Percentiles rank a stretch among this genome's conserved stretches.
These are phyloP conservation scores for Pluvialis apricaria DNA, from an alignment of 2,113 vertebrate species.

Conservation along the genomic window DNA sequence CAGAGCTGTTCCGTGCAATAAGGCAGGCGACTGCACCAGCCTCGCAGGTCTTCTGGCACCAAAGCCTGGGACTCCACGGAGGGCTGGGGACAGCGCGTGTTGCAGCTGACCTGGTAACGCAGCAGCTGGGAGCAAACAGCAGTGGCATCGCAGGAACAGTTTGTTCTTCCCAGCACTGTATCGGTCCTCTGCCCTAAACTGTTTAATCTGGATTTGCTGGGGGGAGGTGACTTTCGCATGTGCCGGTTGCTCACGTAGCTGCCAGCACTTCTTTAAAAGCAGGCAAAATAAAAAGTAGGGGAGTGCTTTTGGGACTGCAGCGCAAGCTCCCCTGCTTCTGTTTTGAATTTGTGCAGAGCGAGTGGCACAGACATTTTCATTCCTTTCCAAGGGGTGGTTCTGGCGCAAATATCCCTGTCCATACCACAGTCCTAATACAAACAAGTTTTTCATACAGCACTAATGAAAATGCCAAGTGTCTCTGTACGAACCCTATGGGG, in stretches of 20 bases:
- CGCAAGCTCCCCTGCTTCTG: neutral
- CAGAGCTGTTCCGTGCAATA: neutral
- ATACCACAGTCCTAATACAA: constrained; percentile 37
- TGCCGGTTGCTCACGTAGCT: neutral
- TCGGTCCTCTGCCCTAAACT: neutral
- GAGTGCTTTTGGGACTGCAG: neutral
- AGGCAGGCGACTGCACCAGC: neutral
- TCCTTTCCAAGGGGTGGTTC: constrained; percentile 51
- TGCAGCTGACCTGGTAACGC: neutral
- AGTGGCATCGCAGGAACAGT: neutral
- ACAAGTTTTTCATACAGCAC: constrained; percentile 45
- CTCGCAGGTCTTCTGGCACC: neutral
- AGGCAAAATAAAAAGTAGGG: neutral
- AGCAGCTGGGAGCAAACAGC: neutral
- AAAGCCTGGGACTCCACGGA: neutral
- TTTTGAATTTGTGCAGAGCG: neutral
- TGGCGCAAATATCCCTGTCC: neutral
- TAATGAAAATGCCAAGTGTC: constrained; percentile 47
- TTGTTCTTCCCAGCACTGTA: neutral
- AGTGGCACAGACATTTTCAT: constrained; percentile 7
- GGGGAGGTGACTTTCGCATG: neutral
- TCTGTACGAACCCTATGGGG: neutral
- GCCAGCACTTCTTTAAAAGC: neutral
- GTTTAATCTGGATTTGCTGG: neutral
- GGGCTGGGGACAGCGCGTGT: neutral